Evolutionary conservation across 1,140 invertebrate species (phyloP), one percentile per base, ranked within the genome.

Genomic region (Drosophila subobscura): DNA sequence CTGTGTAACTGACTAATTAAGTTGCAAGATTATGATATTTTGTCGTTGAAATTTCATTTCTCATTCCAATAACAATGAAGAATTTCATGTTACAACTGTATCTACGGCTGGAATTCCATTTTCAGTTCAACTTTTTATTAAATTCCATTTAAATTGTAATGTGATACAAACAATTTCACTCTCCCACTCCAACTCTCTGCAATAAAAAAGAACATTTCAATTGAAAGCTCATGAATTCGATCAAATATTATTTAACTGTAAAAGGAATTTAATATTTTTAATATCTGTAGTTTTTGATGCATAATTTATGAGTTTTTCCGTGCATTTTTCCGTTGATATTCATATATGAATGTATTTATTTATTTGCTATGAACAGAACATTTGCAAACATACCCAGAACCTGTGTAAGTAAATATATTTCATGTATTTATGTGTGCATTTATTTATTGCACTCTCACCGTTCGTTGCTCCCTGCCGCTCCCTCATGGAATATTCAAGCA

Each of bases 371-470:
- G 45, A 10, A 37, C 7, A 33, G 7, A 10, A 33, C 8, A 3
- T 37, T 12, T 37, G 0, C 8, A 22, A 29, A 46, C 37, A 16
- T 37, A 40, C 55, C 55, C 49, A 55, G 42, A 47, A 68, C 44
- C 50, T 65, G 46, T 45, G 70, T 47, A 55, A 77, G 77, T 66
- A 72, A 57, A 50, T 46, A 63, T 59, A 4, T 85, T 56, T 64
- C 37, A 67, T 67, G 54, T 64, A 76, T 84, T 65, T 75, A 72
- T 83, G 53, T 50, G 49, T 64, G 56, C 56, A 71, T 85, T 72
- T 75, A 84, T 84, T 84, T 85, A 83, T 84, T 71, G 57, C 57
- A 55, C 27, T 20, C 16, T 45, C 47, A 63, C 45, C 37, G 14
- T 2, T 16, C 41, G 42, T 14, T 12, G 46, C 12, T 66, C 40